Percentiles rank a stretch among this genome's conserved stretches.
Conservation (phyloP, 1,140 invertebrate species). For the Drosophila paulistorum region DNA sequence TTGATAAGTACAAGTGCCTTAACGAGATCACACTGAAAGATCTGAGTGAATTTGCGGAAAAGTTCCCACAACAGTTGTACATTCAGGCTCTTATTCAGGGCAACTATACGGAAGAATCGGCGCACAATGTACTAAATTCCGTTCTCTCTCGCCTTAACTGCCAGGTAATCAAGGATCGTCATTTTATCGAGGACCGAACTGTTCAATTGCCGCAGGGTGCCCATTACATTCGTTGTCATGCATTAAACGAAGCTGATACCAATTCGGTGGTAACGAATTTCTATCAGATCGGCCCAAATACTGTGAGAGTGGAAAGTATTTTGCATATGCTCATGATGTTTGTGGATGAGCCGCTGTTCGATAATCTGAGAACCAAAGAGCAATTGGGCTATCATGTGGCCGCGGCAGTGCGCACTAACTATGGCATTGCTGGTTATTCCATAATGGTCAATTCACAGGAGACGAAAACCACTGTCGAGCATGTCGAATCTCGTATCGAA, state of each 20-base stretch:
- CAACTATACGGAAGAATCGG: conserved; percentile 87
- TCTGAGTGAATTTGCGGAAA: conserved; percentile 85
- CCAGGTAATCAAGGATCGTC: conserved; percentile 59
- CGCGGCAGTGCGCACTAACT: conserved; percentile 87
- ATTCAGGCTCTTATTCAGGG: conserved; percentile 90
- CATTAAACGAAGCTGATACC: conserved; percentile 89
- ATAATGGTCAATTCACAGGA: conserved; percentile 90
- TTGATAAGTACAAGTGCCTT: conserved; percentile 87
- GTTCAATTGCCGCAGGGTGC: conserved; percentile 87
- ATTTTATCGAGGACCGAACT: conserved; percentile 65
- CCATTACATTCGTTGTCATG: conserved; percentile 86
- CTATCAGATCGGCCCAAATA: conserved; percentile 90
- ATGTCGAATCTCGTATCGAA: conserved; percentile 90
- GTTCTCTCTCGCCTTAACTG: conserved; percentile 78
- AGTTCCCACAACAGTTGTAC: conserved; percentile 86
- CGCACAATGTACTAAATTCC: conserved; percentile 84
- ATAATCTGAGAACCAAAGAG: conserved; percentile 93
- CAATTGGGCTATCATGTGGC: conserved; percentile 94
- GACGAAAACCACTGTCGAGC: conserved; percentile 87
- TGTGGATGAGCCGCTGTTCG: conserved; percentile 94
- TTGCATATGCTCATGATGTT: conserved; percentile 91
- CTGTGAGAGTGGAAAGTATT: conserved; percentile 87
- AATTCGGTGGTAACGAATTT: conserved; percentile 95
- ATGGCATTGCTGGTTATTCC: conserved; percentile 89
- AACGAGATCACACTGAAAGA: conserved; percentile 86